Evolutionary conservation across 2,113 vertebrate species (phyloP).

Genomic region (Chaetodon trifascialis): DNA sequence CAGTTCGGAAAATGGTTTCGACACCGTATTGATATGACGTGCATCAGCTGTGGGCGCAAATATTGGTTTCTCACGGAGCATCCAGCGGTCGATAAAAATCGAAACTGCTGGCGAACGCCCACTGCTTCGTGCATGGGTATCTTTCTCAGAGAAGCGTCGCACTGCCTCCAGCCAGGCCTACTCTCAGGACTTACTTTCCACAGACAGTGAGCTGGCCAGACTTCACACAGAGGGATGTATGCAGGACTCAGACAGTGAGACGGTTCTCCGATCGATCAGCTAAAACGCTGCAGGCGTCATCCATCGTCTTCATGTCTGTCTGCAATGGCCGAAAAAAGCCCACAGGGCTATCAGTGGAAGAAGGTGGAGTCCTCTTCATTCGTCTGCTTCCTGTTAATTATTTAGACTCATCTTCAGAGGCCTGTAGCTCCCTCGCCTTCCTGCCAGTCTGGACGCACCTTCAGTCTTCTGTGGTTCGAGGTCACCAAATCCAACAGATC

Average conservation of each 20-base stretch:
- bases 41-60: neutral
- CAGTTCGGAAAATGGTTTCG: conserved; percentile 35
- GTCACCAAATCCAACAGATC: conserved; percentile 61
- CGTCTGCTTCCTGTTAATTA: conserved; percentile 65
- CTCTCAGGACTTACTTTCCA: conserved; percentile 41
- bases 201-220: conserved; percentile 53
- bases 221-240: conserved; percentile 72
- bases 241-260: conserved; percentile 72
- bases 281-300: conserved; percentile 73
- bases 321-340: conserved; percentile 16
- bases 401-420: conserved; percentile 62
- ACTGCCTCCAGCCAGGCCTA: conserved; percentile 32
- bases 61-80: neutral
- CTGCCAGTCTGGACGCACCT: conserved; percentile 38
- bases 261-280: conserved; percentile 73
- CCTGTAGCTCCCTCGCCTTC: conserved; percentile 46
- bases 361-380: conserved; percentile 55
- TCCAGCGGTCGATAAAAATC: neutral
- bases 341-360: conserved; percentile 44
- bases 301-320: conserved; percentile 69
- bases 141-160: conserved; percentile 33
- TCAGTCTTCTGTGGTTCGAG: conserved; percentile 34
- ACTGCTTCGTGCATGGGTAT: conserved; percentile 17
- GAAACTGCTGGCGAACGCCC: neutral
- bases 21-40: neutral